phyloP scores from a whole-genome alignment of 2,888 invertebrate species.

The Yponomeuta malinellus region DNA sequence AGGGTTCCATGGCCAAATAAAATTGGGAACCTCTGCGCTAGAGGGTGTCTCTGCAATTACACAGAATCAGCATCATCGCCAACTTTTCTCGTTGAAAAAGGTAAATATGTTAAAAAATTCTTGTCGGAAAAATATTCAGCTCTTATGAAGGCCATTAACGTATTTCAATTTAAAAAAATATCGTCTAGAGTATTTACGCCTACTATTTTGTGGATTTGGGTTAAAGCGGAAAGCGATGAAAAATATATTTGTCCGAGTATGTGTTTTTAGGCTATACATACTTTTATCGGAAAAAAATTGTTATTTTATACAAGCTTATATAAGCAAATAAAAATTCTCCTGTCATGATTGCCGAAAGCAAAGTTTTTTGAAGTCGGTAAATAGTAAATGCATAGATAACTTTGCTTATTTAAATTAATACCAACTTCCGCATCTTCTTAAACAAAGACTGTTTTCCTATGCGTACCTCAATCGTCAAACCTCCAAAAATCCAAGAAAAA shows the following conservation, averaged over 20 bases:
- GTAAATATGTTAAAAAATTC: not conserved
- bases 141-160: not conserved
- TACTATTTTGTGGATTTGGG: no score
- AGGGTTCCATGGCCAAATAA: no score
- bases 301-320: no score
- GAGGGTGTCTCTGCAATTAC: not conserved
- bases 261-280: no score
- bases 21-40: no score
- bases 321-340: no score
- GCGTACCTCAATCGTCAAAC: not conserved
- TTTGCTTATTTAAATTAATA: not conserved
- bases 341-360: not conserved
- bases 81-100: not conserved
- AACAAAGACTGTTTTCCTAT: not conserved
- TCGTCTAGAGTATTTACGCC: no score
- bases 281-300: no score
- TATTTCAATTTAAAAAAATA: not conserved
- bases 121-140: not conserved
- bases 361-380: not conserved
- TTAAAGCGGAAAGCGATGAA: no score
- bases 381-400: not conserved
- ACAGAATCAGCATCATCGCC: not conserved
- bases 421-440: not conserved
- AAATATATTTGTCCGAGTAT: no score
- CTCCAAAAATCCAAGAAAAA: not conserved